phyloP scores from a whole-genome alignment of 2,113 vertebrate genomes.

The Cyprinodon variegatus region DNA sequence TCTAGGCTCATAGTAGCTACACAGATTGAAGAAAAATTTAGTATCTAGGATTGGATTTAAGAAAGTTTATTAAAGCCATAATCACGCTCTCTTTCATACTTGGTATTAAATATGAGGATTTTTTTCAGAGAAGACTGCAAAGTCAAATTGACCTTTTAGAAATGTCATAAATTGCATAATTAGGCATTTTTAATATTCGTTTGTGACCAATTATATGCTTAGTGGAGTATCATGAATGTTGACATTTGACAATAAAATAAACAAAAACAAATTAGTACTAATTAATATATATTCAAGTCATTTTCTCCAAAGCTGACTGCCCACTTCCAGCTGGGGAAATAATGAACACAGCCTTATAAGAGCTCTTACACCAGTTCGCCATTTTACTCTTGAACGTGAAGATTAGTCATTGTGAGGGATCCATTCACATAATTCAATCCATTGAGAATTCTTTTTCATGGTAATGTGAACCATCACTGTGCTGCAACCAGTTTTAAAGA shows the following conservation, averaged over 20 bases:
- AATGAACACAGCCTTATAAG: not conserved
- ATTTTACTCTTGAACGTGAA: conserved; percentile 2
- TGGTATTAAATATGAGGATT: not conserved
- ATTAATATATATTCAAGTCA: not conserved
- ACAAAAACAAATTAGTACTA: not conserved
- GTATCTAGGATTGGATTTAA: not conserved
- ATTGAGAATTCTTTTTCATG: conserved; percentile 11
- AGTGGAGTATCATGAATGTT: not conserved
- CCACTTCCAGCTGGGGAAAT: not conserved
- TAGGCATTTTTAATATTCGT: not conserved
- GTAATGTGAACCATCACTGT: not conserved
- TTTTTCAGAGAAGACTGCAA: not conserved
- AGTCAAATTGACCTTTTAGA: not conserved
- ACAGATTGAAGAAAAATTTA: not conserved
- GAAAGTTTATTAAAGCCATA: not conserved
- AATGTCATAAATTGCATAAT: not conserved
- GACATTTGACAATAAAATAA: not conserved
- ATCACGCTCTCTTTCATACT: not conserved
- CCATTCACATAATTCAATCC: not conserved
- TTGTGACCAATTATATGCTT: not conserved
- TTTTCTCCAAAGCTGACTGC: not conserved
- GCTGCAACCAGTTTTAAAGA: not conserved
- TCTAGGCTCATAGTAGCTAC: not conserved
- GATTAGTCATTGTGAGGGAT: conserved; percentile 3
- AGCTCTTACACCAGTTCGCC: not conserved